Evolutionary conservation across 2,888 invertebrate genomes (phyloP), one percentile per base, ranked within the genome.

Genomic region (Pyrrhia umbra): DNA sequence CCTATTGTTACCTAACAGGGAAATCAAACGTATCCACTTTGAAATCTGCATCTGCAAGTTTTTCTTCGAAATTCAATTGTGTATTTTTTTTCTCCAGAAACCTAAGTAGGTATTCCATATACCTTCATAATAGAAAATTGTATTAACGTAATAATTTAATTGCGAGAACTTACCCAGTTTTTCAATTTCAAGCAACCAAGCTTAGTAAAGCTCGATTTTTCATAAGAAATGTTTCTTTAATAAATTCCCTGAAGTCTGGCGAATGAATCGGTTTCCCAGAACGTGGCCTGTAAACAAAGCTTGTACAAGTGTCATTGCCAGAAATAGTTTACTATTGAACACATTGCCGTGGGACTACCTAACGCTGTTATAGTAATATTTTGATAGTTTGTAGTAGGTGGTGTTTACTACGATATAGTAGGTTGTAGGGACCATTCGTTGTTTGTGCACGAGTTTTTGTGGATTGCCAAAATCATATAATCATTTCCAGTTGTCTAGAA

Each of bases 251-350:
- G 78, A 80, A 77, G 42, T 40, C 58, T 18, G 50, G 16, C 23
- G 50, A 68, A 68, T 62, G 67, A 59, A 50, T 71, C 25, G 18
- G 39, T 6, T 80, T 80, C 75, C 37, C n/a, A 43, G 80, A 78
- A 78, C n/a, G 18, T 15, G 42, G 30, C 10, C 16, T 58, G 68
- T 80, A 77, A 73, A 79, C 80, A 79, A 61, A 49, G 23, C 46
- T 51, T 39, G 20, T 49, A 27, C 20, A 39, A 46, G 40, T 77
- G 78, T 77, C 80, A 78, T 49, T 54, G 67, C 65, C 69, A 25
- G 60, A 66, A 79, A 80, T 79, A 78, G 68, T 68, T 57, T 34
- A 61, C 52, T 52, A 65, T 70, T 64, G 30, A 62, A 62, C 59
- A 61, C 21, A 18, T 37, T 45, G 50, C 56, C 39, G 39, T 21